Percentiles rank a stretch among this genome's conserved stretches.
Evolutionary conservation across 2,113 vertebrate genomes (phyloP).

Genomic region (Pelvicachromis taeniatus): DNA sequence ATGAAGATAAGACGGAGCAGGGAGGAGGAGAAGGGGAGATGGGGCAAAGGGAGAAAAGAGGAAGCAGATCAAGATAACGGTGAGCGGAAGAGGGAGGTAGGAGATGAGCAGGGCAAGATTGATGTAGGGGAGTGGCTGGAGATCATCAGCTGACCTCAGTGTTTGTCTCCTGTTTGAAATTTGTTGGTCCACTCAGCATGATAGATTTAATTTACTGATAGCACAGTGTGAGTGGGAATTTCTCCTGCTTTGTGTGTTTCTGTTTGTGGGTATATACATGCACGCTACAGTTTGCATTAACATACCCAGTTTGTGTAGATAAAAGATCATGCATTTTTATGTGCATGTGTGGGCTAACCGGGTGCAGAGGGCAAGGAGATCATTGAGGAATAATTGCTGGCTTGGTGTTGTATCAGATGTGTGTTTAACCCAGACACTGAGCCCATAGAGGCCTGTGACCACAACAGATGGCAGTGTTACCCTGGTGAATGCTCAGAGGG

Average conservation of each 20-base stretch:
- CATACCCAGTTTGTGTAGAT: neutral
- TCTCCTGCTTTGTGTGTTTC: constrained; percentile 21
- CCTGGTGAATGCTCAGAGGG: constrained; percentile 35
- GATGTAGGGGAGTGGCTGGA: constrained; percentile 48
- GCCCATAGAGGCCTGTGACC: constrained; percentile 44
- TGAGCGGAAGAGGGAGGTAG: neutral
- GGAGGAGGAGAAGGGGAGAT: constrained; percentile 18
- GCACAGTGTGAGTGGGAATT: constrained; percentile 42
- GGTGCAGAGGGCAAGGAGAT: neutral
- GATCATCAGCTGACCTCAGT: constrained; percentile 62
- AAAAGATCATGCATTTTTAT: neutral
- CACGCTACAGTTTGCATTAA: neutral
- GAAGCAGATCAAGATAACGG: constrained; percentile 47
- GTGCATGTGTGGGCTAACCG: neutral
- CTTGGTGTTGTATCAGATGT: constrained; percentile 49
- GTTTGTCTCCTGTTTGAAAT: constrained; percentile 63
- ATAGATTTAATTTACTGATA: constrained; percentile 73
- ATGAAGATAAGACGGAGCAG: constrained; percentile 62
- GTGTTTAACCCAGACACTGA: constrained; percentile 59
- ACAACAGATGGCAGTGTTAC: constrained; percentile 58
- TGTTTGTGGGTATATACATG: neutral
- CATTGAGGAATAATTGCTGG: constrained; percentile 31
- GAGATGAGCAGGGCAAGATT: constrained; percentile 41
- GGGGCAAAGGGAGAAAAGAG: constrained; percentile 35
- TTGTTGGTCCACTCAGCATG: constrained; percentile 58